Percentiles rank a stretch among this genome's conserved stretches.
Evolutionary conservation across 2,113 vertebrate species (phyloP).

Genomic region (Amphiprion percula): DNA sequence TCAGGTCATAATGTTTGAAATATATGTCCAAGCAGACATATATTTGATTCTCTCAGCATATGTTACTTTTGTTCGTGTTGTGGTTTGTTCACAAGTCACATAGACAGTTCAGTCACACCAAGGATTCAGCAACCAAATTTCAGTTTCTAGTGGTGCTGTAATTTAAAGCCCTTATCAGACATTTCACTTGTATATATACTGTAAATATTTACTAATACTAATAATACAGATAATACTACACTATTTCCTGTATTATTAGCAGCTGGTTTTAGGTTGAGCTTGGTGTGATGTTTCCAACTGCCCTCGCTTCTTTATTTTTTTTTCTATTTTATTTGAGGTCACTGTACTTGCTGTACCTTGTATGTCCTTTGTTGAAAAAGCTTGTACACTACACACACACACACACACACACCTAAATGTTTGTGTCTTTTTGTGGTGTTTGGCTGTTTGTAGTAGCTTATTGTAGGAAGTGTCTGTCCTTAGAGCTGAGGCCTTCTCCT

Average conservation of each 20-base stretch:
- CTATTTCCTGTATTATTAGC: background rate
- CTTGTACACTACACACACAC: slow-evolving; percentile 9
- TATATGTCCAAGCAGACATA: slow-evolving; percentile 22
- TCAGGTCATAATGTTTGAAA: slow-evolving; percentile 22
- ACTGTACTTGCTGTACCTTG: slow-evolving; percentile 7
- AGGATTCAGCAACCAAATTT: slow-evolving; percentile 9
- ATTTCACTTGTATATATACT: background rate
- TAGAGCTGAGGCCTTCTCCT: slow-evolving; percentile 53
- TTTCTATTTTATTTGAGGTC: slow-evolving; percentile 25
- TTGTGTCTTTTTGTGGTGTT: slow-evolving; percentile 51
- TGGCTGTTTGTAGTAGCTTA: slow-evolving; percentile 56
- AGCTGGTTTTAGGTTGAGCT: slow-evolving; percentile 2
- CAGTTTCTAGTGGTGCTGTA: background rate
- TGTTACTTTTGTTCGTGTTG: slow-evolving; percentile 5
- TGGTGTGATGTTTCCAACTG: slow-evolving; percentile 58
- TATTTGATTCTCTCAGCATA: slow-evolving; percentile 34
- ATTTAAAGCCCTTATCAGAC: background rate
- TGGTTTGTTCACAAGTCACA: slow-evolving; percentile 22
- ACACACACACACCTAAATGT: background rate
- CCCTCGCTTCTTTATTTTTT: slow-evolving; percentile 12
- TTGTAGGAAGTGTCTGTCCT: slow-evolving; percentile 28
- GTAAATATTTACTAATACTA: background rate
- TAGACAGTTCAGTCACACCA: slow-evolving; percentile 41
- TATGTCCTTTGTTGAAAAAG: slow-evolving; percentile 22
- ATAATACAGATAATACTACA: slow-evolving; percentile 6